Evolutionary conservation across 2,113 vertebrate species (phyloP), one percentile per base, ranked within the genome.

Genomic region (Carettochelys insculpta): DNA sequence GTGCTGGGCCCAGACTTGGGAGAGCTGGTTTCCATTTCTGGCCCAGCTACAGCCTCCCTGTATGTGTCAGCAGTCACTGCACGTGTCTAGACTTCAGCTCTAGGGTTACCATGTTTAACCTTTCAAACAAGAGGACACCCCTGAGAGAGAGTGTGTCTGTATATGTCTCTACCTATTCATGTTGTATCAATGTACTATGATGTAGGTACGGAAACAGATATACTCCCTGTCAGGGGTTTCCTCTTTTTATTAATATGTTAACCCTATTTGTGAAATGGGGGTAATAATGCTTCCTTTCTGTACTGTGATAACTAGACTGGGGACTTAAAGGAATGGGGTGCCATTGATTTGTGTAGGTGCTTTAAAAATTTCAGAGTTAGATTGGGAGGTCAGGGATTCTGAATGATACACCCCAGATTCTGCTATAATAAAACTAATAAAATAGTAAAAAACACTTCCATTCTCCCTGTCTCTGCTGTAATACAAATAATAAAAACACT

Each of bases 241-340:
- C n/a, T n/a, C n/a, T n/a, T n/a, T n/a, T n/a, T n/a, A n/a, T n/a
- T n/a, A n/a, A n/a, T n/a, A n/a, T n/a, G n/a, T n/a, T n/a, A n/a
- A n/a, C n/a, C 61, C 73, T 12, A 9, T 25, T 6, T 10, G 52
- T 27, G 9, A 77, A 43, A 0, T 0, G 0, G 4, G 38, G 34
- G 4, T 5, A 8, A 3, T 56, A 2, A 38, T 0, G 0, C 24
- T 58, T 25, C 68, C 10, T 61, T 17, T 5, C 24, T 14, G 86
- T 6, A 47, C 1, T 45, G 14, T 1, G 2, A 41, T 71, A 80
- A 41, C 5, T 43, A 5, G 0, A 50, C 4, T 43, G 1, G 0
- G 4, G 47, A 50, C 78, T 77, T 6, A 1, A 0, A 25, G 41
- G 0, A 0, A 1, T 4, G 2, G 76, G 41, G 22, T 2, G 4